Conservation (phyloP, 2,888 invertebrate species). For the Idaea biselata region DNA sequence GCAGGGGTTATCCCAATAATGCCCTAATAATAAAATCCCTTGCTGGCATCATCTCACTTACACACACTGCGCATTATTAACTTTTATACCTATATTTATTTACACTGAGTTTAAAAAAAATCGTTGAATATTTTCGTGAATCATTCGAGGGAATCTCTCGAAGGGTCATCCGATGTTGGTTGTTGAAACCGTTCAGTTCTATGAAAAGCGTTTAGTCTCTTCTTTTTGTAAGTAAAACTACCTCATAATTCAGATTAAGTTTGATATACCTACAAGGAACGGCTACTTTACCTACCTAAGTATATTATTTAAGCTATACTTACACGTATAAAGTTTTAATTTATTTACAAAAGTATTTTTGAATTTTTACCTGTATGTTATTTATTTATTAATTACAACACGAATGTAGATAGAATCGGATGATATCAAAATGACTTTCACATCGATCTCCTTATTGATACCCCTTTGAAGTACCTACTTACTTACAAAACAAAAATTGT, state of each 20-base stretch:
- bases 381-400: too few species aligned
- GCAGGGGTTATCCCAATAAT: slow-evolving; percentile 53
- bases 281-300: too few species aligned
- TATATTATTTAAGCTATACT: too few species aligned
- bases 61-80: slow-evolving; percentile 8
- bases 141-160: too few species aligned
- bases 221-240: too few species aligned
- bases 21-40: slow-evolving; percentile 57
- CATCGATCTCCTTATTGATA: background rate
- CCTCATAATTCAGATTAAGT: too few species aligned
- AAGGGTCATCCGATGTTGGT: too few species aligned
- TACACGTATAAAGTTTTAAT: too few species aligned
- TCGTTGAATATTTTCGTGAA: background rate
- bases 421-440: slow-evolving; percentile 7
- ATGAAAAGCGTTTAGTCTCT: background rate
- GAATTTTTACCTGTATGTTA: too few species aligned
- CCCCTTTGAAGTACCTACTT: background rate
- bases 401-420: background rate
- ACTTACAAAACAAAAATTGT: background rate
- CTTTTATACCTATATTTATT: slow-evolving; percentile 9
- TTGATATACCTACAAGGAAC: too few species aligned
- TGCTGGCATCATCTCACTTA: slow-evolving; percentile 24
- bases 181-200: too few species aligned
- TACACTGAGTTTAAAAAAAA: slow-evolving; percentile 5
- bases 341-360: too few species aligned